Conservation (phyloP, 2,797 vertebrate genomes). For the Periparus ater region DNA sequence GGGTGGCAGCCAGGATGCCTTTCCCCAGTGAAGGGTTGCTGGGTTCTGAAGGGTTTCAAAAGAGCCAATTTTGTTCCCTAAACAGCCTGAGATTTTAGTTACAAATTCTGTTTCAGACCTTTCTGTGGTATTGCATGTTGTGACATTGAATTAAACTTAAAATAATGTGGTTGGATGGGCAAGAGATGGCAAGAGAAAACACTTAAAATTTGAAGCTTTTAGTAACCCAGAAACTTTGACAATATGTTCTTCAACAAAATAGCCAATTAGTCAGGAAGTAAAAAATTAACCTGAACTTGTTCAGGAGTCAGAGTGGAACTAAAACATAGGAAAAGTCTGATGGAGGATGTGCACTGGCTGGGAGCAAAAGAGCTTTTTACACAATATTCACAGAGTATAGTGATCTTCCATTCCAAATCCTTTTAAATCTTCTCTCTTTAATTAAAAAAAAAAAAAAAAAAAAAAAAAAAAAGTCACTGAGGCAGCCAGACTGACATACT, state of each 20-base stretch:
- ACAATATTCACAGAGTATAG: neutral
- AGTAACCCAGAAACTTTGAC: neutral
- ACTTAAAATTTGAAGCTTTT: neutral
- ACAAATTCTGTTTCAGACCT: neutral
- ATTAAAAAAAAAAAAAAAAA: constrained; percentile 13
- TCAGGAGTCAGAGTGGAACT: neutral
- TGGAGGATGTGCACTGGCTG: neutral
- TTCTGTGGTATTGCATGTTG: neutral
- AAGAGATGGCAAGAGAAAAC: neutral
- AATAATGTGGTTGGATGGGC: neutral
- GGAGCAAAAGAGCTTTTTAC: neutral
- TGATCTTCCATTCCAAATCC: constrained; percentile 1
- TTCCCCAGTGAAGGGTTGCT: neutral
- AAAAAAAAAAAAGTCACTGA: constrained; percentile 24
- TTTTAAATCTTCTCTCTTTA: constrained; percentile 44
- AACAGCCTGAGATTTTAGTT: neutral
- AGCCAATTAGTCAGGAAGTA: neutral
- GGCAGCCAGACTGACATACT: constrained; percentile 53
- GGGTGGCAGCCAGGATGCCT: neutral
- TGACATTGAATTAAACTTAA: neutral
- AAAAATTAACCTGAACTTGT: neutral
- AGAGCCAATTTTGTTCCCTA: neutral
- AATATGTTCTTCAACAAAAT: constrained; percentile 8
- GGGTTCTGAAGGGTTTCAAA: neutral
- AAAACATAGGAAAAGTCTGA: neutral